phyloP scores from a whole-genome alignment of 2,113 vertebrate genomes.

The Nyctibius bracteatus region DNA sequence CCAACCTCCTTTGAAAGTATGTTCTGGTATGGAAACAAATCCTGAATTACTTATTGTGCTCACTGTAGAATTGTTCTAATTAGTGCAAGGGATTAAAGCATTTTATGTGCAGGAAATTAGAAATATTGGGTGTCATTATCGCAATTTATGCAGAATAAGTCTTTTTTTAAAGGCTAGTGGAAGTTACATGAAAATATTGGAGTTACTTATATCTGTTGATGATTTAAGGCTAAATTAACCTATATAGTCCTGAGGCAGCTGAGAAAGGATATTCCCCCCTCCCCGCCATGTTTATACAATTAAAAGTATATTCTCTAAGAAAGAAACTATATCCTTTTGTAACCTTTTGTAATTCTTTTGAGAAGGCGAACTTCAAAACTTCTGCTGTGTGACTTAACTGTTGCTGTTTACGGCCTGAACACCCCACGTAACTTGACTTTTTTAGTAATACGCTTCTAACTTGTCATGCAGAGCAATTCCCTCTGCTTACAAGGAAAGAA shows the following conservation, averaged over 20 bases:
- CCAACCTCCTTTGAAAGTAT: background rate
- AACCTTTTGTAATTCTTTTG: background rate
- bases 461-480: conserved; percentile 25
- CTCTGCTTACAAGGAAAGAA: conserved; percentile 11
- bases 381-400: background rate
- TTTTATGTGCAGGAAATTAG: background rate
- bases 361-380: background rate
- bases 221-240: background rate
- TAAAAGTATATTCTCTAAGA: background rate
- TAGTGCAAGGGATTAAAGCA: background rate
- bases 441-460: background rate
- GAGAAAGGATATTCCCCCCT: background rate
- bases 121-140: background rate
- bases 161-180: background rate
- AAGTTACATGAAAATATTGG: background rate
- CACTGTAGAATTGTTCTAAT: background rate
- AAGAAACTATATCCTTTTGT: background rate
- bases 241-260: background rate
- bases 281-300: background rate
- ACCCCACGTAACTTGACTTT: background rate
- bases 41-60: background rate
- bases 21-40: background rate
- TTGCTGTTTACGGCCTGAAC: background rate
- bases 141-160: background rate
- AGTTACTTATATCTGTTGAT: background rate